Evolutionary conservation across 2,797 vertebrate species (phyloP).

Genomic region (Falco peregrinus): DNA sequence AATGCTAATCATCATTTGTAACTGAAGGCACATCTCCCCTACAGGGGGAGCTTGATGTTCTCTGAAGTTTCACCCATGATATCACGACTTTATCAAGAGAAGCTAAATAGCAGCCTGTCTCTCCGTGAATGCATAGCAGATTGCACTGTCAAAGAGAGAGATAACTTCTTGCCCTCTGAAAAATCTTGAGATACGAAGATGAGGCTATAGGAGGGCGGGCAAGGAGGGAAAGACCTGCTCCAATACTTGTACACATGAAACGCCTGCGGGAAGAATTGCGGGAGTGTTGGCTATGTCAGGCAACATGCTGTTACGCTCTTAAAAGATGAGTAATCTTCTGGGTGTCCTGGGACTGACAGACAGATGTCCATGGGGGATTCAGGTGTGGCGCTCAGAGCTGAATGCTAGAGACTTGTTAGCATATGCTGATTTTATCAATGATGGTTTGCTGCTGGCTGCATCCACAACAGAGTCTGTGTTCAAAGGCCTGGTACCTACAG

Average conservation of each 20-base stretch:
- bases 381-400: not conserved
- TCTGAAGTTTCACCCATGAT: not conserved
- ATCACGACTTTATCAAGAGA: constrained; percentile 7
- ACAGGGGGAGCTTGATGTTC: not conserved
- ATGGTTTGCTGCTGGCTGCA: not conserved
- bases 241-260: not conserved
- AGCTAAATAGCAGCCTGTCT: not conserved
- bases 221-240: not conserved
- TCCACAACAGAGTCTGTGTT: not conserved
- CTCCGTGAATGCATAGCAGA: not conserved
- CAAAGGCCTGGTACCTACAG: fast-evolving
- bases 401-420: not conserved
- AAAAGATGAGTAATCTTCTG: not conserved
- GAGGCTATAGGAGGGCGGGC: not conserved
- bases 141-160: not conserved
- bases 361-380: not conserved
- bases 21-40: not conserved
- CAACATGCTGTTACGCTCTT: not conserved
- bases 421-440: not conserved
- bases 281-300: not conserved
- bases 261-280: not conserved
- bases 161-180: constrained; percentile 6
- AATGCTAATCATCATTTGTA: not conserved
- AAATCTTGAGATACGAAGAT: not conserved
- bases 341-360: not conserved